Base-by-base conservation (phyloP, 2,113 vertebrate species). In the Cinclus cinclus region DNA sequence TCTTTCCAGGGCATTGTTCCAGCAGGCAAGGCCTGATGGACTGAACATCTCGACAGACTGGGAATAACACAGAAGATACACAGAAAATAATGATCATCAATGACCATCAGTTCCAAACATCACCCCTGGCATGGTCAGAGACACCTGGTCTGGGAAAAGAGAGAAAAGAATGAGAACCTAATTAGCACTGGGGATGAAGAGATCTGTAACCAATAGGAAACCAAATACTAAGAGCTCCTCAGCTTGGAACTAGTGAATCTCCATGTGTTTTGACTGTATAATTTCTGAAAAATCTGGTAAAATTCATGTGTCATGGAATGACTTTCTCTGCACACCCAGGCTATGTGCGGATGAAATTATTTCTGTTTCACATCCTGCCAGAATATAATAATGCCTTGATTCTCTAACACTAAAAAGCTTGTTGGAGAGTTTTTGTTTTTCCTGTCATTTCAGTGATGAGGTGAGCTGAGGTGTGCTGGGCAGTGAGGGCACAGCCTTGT, bases 401-500 rank as follows among this genome's bases (percentile, higher is more conserved):
- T 82, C 23, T 41, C 53, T n/a, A 22, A n/a, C 52, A 47, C 33
- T 37, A 31, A 12, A 13, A 47, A 8, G 1, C 0, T 20, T 64
- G 30, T 10, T 49, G 35, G 35, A 22, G 14, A n/a, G 42, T 1
- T 68, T 68, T 49, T 59, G 23, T 14, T 82, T 23, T 10, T 28
- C 35, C 44, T 2, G 3, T 14, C 9, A 23, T 27, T 68, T 49
- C 1, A 7, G 28, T 41, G 42, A 25, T 4, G 4, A 80, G 37
- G 5, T 14, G 35, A 76, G 74, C 3, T 28, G 19, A 74, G 31
- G 11, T 19, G 64, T 15, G 56, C n/a, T 92, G 53, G 50, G 47
- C 56, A 84, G 8, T 13, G 39, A 88, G 47, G 27, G 5, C 44
- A 76, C 0, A 0, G 27, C 15, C 30, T 24, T 5, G 0, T 5